Base-by-base conservation (phyloP, 2,888 invertebrate genomes). In the Bembecia ichneumoniformis region DNA sequence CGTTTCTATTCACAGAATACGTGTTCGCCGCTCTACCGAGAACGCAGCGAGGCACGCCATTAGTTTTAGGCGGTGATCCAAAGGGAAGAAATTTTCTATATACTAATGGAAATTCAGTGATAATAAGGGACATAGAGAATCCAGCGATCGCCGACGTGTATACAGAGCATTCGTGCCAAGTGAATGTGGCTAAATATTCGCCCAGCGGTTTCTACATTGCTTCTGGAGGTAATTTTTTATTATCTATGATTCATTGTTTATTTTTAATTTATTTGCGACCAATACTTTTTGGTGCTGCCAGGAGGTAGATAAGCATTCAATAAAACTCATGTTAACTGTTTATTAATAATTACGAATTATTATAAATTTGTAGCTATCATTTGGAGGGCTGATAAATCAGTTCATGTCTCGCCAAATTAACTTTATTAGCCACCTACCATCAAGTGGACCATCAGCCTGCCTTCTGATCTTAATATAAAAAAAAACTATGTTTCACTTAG, bases 171-270 rank as follows among this genome's bases (percentile, higher is more conserved):
- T 95, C 98, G 47, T 94, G 95, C 69, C 91, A 93, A 69, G 96
- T 98, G 3, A 97, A 96, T 74, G 97, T 98, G 52, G 99, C 99
- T 53, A 98, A 98, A 82, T 99, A 98, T 82, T 97, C 98, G 20
- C 99, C 98, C 7, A 97, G 96, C 80, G 97, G 98, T 58, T 98
- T 96, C 87, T 99, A 99, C 82, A 98, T 99, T 68, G 96, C 98
- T 43, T 99, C 99, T 57, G 99, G 97, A 87, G 97, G 97, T 97
- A 89, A 89, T 78, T 46, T n/a, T n/a, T 5, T 34, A 16, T 28
- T 28, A 28, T 28, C 28, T 28, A 28, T 28, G 34, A 47, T 9
- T 35, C 49, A 14, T 14, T 46, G 35, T 56, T 17, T 46, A 28
- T 46, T 28, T 28, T 2, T 28, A n/a, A 28, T 7, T 20, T 20